Base-by-base conservation (phyloP, 2,113 vertebrate genomes). In the Perccottus glenii region DNA sequence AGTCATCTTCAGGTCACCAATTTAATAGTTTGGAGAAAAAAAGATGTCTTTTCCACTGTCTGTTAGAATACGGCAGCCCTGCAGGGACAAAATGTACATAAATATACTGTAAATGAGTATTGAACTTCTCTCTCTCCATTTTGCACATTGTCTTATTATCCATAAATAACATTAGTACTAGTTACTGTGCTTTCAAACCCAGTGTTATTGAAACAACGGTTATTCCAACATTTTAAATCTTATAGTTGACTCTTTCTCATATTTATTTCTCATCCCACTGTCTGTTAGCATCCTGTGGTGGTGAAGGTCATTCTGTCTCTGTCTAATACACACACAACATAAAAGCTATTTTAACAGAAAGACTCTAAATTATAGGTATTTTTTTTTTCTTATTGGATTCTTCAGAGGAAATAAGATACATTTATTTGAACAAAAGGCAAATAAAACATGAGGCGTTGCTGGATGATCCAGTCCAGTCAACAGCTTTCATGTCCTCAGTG, bases 271-370 rank as follows among this genome's bases (percentile, higher is more conserved):
- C 32, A 52, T 12, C 63, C 70, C 48, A 46, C 44, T 11, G 44
- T 46, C 44, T 11, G 44, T 46, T 14, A 65, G 63, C 43, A 62
- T 60, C 46, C 63, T 61, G 66, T 48, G 71, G n/a, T 48, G 67
- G n/a, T 73, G 63, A 71, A 81, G 75, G 64, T 73, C 79, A 53
- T 10, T 15, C 49, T 55, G 57, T 60, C 44, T 73, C 42, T 66
- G 48, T 32, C 64, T 55, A 32, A 4, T n/a, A 70, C 48, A 19
- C 15, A 27, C 19, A 27, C 1, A 27, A 27, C 67, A 45, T 66
- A 6, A 53, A 53, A 35, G 11, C 11, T 14, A 14, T 27, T 27
- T 27, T 3, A 27, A 27, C 32, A 11, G 11, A 35, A 14, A 35
- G 32, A 5, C 7, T 53, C 33, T 36, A 35, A 35, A 53, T 53